phyloP scores from a whole-genome alignment of 2,113 vertebrate genomes.

The Chauna torquata region DNA sequence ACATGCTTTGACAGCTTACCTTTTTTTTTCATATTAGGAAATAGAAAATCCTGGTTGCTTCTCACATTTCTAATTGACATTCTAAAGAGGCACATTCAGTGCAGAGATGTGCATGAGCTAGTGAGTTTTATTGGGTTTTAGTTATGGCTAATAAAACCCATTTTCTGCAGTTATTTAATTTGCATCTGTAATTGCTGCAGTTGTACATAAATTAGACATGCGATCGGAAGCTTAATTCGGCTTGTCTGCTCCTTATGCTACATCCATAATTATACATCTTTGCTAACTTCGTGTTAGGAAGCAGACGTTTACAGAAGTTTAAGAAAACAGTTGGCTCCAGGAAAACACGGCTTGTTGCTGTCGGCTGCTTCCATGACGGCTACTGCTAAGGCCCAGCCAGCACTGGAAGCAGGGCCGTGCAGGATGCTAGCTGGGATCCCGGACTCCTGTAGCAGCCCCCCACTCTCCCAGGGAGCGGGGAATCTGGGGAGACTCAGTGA shows the following conservation, averaged over 20 bases:
- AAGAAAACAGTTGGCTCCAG: not conserved
- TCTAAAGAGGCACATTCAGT: slow-evolving; percentile 9
- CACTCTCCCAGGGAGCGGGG: not conserved
- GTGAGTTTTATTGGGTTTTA: slow-evolving; percentile 54
- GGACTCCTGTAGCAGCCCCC: not conserved
- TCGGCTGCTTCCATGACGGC: not conserved
- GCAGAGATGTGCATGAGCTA: slow-evolving; percentile 20
- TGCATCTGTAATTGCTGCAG: slow-evolving; percentile 54
- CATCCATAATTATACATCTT: not conserved
- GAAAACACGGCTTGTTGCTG: not conserved
- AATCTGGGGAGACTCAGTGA: not conserved
- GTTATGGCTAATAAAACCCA: slow-evolving; percentile 66
- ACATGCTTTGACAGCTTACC: not conserved
- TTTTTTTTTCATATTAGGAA: not conserved
- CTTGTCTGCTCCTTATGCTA: slow-evolving; percentile 38
- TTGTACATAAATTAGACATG: slow-evolving; percentile 67
- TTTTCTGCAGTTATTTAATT: slow-evolving; percentile 69
- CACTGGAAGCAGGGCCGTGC: not conserved
- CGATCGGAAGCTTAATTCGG: slow-evolving; percentile 49
- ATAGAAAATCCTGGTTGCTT: not conserved
- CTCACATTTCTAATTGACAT: slow-evolving; percentile 47
- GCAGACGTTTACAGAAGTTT: not conserved
- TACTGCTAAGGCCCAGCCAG: not conserved
- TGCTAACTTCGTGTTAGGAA: not conserved
- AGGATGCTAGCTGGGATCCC: not conserved